Evolutionary conservation across 1,140 invertebrate genomes (phyloP), one percentile per base, ranked within the genome.

Genomic region (Dendroctonus valens): DNA sequence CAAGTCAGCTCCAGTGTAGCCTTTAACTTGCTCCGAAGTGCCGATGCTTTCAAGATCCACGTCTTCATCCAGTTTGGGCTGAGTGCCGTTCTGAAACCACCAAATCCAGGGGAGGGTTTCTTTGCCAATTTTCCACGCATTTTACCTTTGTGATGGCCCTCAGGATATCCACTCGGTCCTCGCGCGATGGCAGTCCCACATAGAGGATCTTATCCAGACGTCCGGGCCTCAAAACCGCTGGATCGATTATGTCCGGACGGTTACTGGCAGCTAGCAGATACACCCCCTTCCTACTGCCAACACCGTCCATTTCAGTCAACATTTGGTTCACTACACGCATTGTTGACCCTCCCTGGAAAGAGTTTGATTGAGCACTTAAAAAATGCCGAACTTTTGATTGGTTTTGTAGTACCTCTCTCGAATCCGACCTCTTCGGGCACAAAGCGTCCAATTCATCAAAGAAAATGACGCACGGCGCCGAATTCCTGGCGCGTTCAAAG

Each of bases 381-480:
- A 26, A 26, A 26, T 26, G 26, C n/a, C n/a, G n/a, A n/a, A n/a
- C n/a, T 26, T 26, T 26, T 51, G 26, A 15, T 51, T 2, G 7
- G 7, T 6, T n/a, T 11, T 2, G 3, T 67, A 65, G 76, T 73
- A 84, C 83, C 68, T 91, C 90, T 54, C 84, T 87, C 53, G 83
- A 83, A 53, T 91, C 89, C 6, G 88, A 90, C 76, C 97, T 83
- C 73, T 91, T 91, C 0, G 96, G 96, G 79, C 96, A 99, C 6
- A 99, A 78, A 0, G 97, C 92, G 81, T 99, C 98, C 68, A 99
- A 87, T 81, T 99, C 98, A 79, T 99, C 98, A 79, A 99, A 99
- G 81, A 99, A 99, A 76, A 99, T 98, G 9, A 99, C 94, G 81
- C 97, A 99, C 0, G 98, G 98, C 0, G 93, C 85, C 0, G 96